Evolutionary conservation across 2,113 vertebrate genomes (phyloP), one percentile per base, ranked within the genome.

Genomic region (Eurypyga helias): DNA sequence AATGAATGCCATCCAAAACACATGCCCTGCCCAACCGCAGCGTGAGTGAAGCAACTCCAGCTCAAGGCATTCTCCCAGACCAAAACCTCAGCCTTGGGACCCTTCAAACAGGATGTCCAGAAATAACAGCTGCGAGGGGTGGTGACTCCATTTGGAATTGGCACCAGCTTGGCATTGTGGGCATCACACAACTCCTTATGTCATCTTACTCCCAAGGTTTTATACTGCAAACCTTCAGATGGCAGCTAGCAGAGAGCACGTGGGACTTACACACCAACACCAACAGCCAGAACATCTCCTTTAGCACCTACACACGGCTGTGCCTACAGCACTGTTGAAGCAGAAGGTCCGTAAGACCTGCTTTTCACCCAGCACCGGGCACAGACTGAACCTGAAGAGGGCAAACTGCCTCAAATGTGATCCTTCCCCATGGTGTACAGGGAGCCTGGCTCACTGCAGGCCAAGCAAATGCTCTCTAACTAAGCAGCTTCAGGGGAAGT

Each of bases 1-100:
- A 91, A 86, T 41, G 36, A 95, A 89, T 83, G 86, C 83, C 91
- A 94, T 75, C 77, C 64, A 91, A 95, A 96, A 91, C 64, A 92
- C 1, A 3, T 1, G 8, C 62, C 73, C 75, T 83, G 58, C 87
- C 73, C 87, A 93, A 29, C 48, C 51, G 29, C 43, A 58, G 84
- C 58, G 88, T 10, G 62, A 92, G 41, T 48, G 48, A 79, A 83
- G 83, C 34, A 86, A 54, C 75, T 80, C 54, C 7, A 12, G 54
- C 38, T 86, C 41, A 52, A 93, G 76, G 38, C 33, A 76, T 72
- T 55, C 52, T 60, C 88, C 75, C 43, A 76, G 70, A 85, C 9
- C 61, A 83, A 92, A 92, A 69, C 28, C 49, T 88, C 54, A 86
- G 49, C 41, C 66, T 45, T 41, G 54, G 33, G 67, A 90, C 36